phyloP scores from a whole-genome alignment of 2,888 invertebrate species.

The Thereva unica region DNA sequence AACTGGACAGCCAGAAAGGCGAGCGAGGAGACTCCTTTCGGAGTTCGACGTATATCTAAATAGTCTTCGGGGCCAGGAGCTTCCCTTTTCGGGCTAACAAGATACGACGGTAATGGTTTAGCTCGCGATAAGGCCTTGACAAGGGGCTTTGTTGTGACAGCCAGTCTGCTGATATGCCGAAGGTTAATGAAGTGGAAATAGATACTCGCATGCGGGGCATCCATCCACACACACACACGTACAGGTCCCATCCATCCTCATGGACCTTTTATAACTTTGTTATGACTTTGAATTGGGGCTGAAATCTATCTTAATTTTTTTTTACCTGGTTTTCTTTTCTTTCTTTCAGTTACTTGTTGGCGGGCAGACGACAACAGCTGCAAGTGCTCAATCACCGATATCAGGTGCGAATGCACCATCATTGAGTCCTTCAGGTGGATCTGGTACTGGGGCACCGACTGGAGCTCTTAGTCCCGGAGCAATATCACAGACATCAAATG shows the following conservation, averaged over 20 bases:
- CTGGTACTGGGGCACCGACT: slow-evolving; percentile 53
- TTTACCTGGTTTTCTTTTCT: slow-evolving; percentile 20
- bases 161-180: slow-evolving; percentile 32
- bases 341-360: slow-evolving; percentile 44
- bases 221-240: no score
- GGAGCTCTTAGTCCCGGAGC: slow-evolving; percentile 56
- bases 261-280: background rate
- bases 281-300: background rate
- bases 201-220: slow-evolving; percentile 37
- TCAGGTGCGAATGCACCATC: slow-evolving; percentile 75
- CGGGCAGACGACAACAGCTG: slow-evolving; percentile 70
- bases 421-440: slow-evolving; percentile 68
- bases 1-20: no score
- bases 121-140: slow-evolving; percentile 31
- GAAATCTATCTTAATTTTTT: background rate
- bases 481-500: slow-evolving; percentile 57
- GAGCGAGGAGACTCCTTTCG: no score
- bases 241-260: no score
- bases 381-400: slow-evolving; percentile 76
- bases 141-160: slow-evolving; percentile 41
- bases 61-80: slow-evolving; percentile 13
- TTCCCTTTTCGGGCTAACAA: slow-evolving; percentile 21
- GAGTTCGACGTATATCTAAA: no score
- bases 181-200: slow-evolving; percentile 45
- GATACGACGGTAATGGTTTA: slow-evolving; percentile 35